Evolutionary conservation across 2,888 invertebrate genomes (phyloP).

Genomic region (Parapristionchus giblindavisi): DNA sequence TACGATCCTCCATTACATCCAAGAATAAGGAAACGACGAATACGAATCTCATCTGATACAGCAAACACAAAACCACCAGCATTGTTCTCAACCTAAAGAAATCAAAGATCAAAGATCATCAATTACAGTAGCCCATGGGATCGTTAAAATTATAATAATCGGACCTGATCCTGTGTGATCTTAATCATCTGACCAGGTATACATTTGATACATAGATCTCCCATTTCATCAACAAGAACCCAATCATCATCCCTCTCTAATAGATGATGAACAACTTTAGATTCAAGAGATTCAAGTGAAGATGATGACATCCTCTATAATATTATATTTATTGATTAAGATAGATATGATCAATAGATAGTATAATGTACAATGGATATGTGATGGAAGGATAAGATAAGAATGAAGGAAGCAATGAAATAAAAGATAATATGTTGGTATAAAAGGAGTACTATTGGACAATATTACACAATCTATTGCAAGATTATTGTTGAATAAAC

Average conservation of each 20-base stretch:
- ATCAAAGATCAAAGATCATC: background rate
- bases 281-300: slow-evolving; percentile 14
- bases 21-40: slow-evolving; percentile 71
- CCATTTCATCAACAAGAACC: slow-evolving; percentile 30
- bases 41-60: slow-evolving; percentile 67
- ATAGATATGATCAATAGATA: too few species aligned
- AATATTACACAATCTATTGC: too few species aligned
- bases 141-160: background rate
- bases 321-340: too few species aligned
- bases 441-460: too few species aligned
- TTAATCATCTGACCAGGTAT: slow-evolving; percentile 55
- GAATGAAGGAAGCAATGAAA: too few species aligned
- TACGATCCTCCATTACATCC: slow-evolving; percentile 70
- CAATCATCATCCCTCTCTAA: slow-evolving; percentile 27
- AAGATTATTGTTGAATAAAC: too few species aligned
- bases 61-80: slow-evolving; percentile 69
- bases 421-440: too few species aligned
- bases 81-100: slow-evolving; percentile 59
- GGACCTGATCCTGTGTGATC: slow-evolving; percentile 56
- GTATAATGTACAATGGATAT: too few species aligned
- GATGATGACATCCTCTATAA: slow-evolving; percentile 27
- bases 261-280: slow-evolving; percentile 9
- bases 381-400: too few species aligned
- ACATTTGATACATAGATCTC: slow-evolving; percentile 16
- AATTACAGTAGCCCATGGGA: background rate